Evolutionary conservation across 92 coral and sea anemone species (phyloP).

Genomic region (Epizoanthus illoricatus): DNA sequence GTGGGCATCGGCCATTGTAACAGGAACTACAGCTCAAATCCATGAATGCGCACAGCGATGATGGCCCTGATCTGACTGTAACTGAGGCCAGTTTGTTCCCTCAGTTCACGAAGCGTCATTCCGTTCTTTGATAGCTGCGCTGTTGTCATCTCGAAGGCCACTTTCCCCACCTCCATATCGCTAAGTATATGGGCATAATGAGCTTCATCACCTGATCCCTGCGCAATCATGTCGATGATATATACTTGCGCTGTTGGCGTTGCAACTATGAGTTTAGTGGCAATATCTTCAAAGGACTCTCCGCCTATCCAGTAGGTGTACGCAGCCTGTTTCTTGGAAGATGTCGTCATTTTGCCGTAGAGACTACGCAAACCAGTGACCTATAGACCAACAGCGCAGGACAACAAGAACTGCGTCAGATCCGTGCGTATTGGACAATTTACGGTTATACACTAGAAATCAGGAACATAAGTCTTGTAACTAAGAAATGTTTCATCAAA

Average conservation of each 20-base stretch:
- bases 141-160: too few relatives aligned
- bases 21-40: neutral
- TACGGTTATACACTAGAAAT: too few relatives aligned
- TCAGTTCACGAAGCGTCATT: conserved; percentile 7
- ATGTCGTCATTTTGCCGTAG: too few relatives aligned
- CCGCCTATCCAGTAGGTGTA: conserved; percentile 5
- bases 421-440: too few relatives aligned
- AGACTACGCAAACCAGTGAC: too few relatives aligned
- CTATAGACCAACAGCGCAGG: too few relatives aligned
- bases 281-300: conserved; percentile 8
- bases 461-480: too few relatives aligned
- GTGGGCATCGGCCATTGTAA: too few relatives aligned
- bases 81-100: conserved; percentile 26
- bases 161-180: conserved; percentile 17
- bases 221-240: conserved; percentile 23
- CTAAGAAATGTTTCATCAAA: too few relatives aligned
- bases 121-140: neutral
- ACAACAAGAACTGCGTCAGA: too few relatives aligned
- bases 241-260: conserved; percentile 31
- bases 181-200: conserved; percentile 7
- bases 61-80: neutral
- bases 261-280: conserved; percentile 9
- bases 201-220: conserved; percentile 1
- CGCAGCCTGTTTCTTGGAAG: neutral
- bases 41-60: conserved; percentile 31